These are phyloP conservation scores for Meleagris gallopavo DNA, from an alignment of 2,113 vertebrate genomes.

Conservation along the genomic window DNA sequence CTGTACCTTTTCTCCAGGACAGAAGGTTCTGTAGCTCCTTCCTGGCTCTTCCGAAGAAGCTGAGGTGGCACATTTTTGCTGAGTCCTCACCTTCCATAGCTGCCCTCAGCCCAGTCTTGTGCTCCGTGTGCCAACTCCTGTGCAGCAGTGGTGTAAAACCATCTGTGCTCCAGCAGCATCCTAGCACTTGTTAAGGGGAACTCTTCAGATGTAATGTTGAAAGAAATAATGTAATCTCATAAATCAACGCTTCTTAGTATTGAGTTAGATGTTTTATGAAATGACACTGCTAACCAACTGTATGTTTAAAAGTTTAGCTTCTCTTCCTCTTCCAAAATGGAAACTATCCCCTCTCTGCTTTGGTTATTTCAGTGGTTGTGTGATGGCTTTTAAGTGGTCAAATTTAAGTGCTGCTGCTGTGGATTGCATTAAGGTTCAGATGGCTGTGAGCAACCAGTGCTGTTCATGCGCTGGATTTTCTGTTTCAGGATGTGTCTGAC, in stretches of 20 bases:
- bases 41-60: background rate
- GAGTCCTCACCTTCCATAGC: background rate
- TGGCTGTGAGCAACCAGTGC: background rate
- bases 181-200: background rate
- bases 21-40: background rate
- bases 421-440: background rate
- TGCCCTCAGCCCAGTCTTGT: background rate
- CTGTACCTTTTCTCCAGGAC: background rate
- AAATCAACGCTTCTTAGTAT: background rate
- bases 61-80: background rate
- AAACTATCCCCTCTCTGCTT: background rate
- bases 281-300: background rate
- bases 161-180: background rate
- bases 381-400: background rate
- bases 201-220: background rate
- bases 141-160: accelerated
- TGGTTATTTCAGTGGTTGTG: background rate
- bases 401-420: background rate
- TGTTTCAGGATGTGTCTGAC: background rate
- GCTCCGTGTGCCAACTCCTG: background rate
- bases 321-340: background rate
- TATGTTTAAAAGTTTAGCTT: background rate
- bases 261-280: background rate
- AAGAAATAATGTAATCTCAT: background rate
- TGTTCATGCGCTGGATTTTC: background rate